These are phyloP conservation scores for Drosophila nr. perissopoda DNA, from an alignment of 2,888 invertebrate species.

Conservation along the genomic window DNA sequence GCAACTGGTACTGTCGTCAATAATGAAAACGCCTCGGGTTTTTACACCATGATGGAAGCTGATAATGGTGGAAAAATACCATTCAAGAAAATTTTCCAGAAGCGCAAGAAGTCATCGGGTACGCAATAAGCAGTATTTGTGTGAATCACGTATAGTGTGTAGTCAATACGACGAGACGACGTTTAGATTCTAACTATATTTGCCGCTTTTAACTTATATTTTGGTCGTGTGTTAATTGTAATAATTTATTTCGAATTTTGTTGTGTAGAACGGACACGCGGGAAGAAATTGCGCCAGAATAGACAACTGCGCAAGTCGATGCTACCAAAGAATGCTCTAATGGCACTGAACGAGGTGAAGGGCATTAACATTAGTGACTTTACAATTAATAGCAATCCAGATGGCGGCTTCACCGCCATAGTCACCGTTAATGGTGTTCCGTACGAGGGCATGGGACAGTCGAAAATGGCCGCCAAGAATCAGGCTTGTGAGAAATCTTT, in stretches of 20 bases:
- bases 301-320: conserved; percentile 90
- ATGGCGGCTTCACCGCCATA: conserved; percentile 85
- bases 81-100: conserved; percentile 83
- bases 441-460: conserved; percentile 86
- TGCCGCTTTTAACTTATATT: neutral
- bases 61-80: conserved; percentile 71
- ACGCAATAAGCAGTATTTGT: conserved; percentile 1
- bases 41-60: conserved; percentile 26
- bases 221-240: neutral
- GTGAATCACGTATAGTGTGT: neutral
- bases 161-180: neutral
- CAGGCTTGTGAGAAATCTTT: conserved; percentile 92
- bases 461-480: conserved; percentile 89
- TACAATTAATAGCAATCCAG: conserved; percentile 72
- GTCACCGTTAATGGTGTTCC: conserved; percentile 88
- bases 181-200: neutral
- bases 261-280: conserved; percentile 81
- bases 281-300: conserved; percentile 89
- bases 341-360: conserved; percentile 93
- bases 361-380: conserved; percentile 83
- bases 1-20: neutral
- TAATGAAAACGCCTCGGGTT: conserved; percentile 3
- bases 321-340: conserved; percentile 93
- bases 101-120: conserved; percentile 84
- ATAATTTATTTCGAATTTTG: neutral